Evolutionary conservation across 2,888 invertebrate genomes (phyloP).

Genomic region (Callyntrura sp.): DNA sequence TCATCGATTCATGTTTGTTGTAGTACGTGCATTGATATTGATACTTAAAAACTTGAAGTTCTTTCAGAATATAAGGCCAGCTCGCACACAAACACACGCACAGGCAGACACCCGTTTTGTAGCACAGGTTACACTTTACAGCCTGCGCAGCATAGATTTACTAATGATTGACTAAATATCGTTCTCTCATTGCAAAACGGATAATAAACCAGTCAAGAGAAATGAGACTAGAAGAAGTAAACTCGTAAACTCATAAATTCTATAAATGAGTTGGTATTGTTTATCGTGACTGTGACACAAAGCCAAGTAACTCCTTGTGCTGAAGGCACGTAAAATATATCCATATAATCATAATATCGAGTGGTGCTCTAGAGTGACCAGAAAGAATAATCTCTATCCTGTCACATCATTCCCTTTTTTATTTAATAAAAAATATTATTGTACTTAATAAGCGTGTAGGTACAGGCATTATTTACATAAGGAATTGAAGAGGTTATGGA

Average conservation of each 20-base stretch:
- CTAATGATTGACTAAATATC: constrained; percentile 47
- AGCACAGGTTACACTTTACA: too few relatives aligned
- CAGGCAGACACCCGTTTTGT: not conserved
- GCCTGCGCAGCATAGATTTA: not conserved
- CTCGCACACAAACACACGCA: too few relatives aligned
- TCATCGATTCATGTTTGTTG: not conserved
- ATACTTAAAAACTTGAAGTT: not conserved
- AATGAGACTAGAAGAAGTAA: constrained; percentile 8
- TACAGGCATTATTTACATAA: constrained; percentile 11
- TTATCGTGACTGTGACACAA: constrained; percentile 30
- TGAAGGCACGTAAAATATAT: not conserved
- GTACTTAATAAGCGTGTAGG: not conserved
- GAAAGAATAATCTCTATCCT: not conserved
- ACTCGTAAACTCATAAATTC: constrained; percentile 48
- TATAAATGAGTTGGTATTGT: constrained; percentile 32
- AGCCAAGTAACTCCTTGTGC: constrained; percentile 10
- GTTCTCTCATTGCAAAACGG: constrained; percentile 14
- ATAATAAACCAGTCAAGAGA: constrained; percentile 16
- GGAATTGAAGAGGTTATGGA: not conserved
- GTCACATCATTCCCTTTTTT: constrained; percentile 8
- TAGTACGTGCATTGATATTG: not conserved
- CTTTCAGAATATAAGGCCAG: too few relatives aligned
- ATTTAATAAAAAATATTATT: constrained; percentile 44
- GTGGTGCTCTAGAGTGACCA: not conserved
- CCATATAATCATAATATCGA: not conserved